Conservation (phyloP, 2,888 invertebrate species). For the Trissolcus brochymenae region DNA sequence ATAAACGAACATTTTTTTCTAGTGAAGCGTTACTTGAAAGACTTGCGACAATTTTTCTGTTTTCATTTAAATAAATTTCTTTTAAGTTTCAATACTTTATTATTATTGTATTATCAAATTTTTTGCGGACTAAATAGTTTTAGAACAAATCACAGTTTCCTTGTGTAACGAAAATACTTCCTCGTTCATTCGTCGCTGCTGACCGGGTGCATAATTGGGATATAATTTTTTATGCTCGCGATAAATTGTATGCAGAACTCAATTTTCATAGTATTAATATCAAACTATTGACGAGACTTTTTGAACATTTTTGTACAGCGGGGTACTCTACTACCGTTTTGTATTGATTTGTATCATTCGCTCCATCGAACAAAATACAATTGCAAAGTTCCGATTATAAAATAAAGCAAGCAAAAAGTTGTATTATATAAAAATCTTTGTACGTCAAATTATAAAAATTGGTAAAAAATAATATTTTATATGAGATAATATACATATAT, state of each 20-base stretch:
- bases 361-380: too few relatives aligned
- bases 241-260: too few relatives aligned
- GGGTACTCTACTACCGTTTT: too few relatives aligned
- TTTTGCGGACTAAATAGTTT: background rate
- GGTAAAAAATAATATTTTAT: constrained; percentile 18
- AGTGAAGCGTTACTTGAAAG: constrained; percentile 32
- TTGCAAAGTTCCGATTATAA: too few relatives aligned
- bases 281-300: background rate
- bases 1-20: constrained; percentile 37
- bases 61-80: constrained; percentile 2
- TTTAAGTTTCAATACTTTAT: background rate
- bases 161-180: too few relatives aligned
- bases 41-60: constrained; percentile 6
- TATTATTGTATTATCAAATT: background rate
- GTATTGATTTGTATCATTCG: too few relatives aligned
- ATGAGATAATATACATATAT: constrained; percentile 6
- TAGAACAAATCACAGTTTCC: background rate
- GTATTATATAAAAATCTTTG: constrained; percentile 14
- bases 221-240: too few relatives aligned
- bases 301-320: too few relatives aligned
- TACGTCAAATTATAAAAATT: constrained; percentile 10
- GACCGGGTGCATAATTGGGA: too few relatives aligned
- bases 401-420: background rate
- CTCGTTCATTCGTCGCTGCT: too few relatives aligned
- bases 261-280: background rate